Evolutionary conservation across 2,113 vertebrate species (phyloP).

Genomic region (Canis aureus): DNA sequence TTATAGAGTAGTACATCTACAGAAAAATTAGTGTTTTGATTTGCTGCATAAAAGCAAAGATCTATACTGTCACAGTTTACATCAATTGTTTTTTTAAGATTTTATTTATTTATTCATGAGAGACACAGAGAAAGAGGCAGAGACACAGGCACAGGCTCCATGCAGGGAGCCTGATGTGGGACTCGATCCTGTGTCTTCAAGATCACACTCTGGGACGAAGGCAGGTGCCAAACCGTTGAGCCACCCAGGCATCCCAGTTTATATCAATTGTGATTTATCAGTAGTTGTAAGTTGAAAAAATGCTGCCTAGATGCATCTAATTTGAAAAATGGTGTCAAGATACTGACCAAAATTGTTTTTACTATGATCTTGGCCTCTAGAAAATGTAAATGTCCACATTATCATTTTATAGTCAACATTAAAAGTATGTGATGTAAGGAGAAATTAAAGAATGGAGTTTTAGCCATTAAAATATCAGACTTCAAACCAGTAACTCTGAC

Average conservation of each 20-base stretch:
- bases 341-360: neutral
- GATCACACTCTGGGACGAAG: too few relatives aligned
- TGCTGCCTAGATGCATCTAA: neutral
- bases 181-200: too few relatives aligned
- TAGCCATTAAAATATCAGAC: neutral
- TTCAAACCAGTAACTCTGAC: neutral
- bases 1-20: neutral
- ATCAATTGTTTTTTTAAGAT: too few relatives aligned
- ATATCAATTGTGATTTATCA: neutral
- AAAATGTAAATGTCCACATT: neutral
- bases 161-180: too few relatives aligned
- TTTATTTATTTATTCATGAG: too few relatives aligned
- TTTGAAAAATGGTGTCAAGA: slow-evolving; percentile 23
- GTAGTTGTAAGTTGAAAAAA: neutral
- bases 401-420: neutral
- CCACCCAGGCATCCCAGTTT: too few relatives aligned
- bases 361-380: neutral
- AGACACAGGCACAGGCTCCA: too few relatives aligned
- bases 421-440: slow-evolving; percentile 7
- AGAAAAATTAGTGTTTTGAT: slow-evolving; percentile 19
- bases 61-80: neutral
- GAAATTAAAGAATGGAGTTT: slow-evolving; percentile 22
- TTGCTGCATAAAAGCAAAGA: slow-evolving; percentile 16
- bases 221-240: too few relatives aligned
- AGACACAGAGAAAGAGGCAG: too few relatives aligned